Evolutionary conservation across 2,797 vertebrate genomes (phyloP).

Genomic region (Anisognathus igniventris): DNA sequence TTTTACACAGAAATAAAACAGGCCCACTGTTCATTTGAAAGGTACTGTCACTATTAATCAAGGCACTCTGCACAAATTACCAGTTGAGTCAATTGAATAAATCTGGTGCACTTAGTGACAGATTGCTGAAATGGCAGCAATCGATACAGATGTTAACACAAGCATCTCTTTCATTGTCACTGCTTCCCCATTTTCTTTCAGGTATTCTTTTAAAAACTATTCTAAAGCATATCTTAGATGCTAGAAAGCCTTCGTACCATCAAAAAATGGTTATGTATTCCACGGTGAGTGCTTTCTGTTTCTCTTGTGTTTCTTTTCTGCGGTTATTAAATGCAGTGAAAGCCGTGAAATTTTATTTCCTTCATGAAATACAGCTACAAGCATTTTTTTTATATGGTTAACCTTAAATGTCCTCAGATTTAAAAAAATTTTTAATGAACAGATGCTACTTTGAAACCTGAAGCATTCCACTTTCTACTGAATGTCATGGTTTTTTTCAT

Average conservation of each 20-base stretch:
- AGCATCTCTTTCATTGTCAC: background rate
- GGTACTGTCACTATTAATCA: background rate
- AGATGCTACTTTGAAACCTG: background rate
- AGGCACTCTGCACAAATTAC: background rate
- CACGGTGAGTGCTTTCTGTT: slow-evolving; percentile 74
- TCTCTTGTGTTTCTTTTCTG: background rate
- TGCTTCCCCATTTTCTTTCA: slow-evolving; percentile 60
- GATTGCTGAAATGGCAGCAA: background rate
- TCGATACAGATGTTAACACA: background rate
- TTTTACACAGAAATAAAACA: background rate
- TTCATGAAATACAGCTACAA: background rate
- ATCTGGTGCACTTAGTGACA: background rate
- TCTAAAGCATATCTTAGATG: slow-evolving; percentile 77
- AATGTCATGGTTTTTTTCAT: background rate
- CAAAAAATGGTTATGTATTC: slow-evolving; percentile 84
- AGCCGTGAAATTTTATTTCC: background rate
- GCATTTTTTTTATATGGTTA: background rate
- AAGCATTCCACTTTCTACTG: background rate
- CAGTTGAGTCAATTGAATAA: background rate
- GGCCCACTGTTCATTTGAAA: background rate
- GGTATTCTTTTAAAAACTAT: slow-evolving; percentile 81
- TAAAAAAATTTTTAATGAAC: background rate
- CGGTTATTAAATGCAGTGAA: background rate
- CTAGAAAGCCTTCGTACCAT: slow-evolving; percentile 67
- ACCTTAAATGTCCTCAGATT: background rate